These are phyloP conservation scores for Rhabdornis inornatus DNA, from an alignment of 2,113 vertebrate genomes.

Conservation along the genomic window DNA sequence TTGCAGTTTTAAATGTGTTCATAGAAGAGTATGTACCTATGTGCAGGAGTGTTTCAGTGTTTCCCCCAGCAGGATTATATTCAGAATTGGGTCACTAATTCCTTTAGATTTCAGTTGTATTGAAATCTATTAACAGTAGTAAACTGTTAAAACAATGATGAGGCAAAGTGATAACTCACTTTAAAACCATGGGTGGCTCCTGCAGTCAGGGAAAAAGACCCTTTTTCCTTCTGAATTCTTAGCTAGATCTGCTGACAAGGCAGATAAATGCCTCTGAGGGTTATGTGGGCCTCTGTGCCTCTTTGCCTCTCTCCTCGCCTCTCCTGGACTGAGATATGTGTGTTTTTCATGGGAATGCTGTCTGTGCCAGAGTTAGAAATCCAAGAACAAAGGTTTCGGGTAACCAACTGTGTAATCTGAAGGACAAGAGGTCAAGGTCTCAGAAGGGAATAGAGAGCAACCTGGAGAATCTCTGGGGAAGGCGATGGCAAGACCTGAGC, in stretches of 20 bases:
- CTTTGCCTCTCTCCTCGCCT: not conserved
- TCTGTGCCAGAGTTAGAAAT: not conserved
- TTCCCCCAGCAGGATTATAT: not conserved
- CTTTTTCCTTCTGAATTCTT: not conserved
- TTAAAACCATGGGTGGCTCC: not conserved
- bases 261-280: not conserved
- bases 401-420: not conserved
- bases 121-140: not conserved
- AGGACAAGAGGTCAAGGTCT: not conserved
- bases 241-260: not conserved
- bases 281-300: not conserved
- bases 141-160: not conserved
- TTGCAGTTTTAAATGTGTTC: not conserved
- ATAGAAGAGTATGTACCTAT: not conserved
- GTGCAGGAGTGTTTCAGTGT: not conserved
- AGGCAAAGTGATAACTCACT: not conserved
- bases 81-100: not conserved
- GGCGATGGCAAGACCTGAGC: slow-evolving; percentile 43
- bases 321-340: not conserved
- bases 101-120: not conserved
- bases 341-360: not conserved
- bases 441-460: not conserved
- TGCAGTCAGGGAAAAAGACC: not conserved
- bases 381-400: not conserved
- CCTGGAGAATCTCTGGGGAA: not conserved